Percentiles rank a stretch among this genome's conserved stretches.
Conservation (phyloP, 1,140 invertebrate species). For the Bombyx mandarina region DNA sequence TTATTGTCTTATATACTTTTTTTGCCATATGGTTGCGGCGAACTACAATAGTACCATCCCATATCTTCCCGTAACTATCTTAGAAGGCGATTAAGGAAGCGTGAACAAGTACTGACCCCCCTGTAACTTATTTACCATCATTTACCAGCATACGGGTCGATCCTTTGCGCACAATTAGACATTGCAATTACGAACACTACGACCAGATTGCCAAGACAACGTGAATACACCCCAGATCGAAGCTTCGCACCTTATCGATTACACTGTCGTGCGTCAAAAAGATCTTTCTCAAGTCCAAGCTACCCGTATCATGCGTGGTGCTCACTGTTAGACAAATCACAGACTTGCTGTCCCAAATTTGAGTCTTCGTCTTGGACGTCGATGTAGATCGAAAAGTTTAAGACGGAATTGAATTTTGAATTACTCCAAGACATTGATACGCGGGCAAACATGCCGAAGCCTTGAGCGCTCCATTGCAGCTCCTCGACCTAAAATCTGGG, state of each 20-base stretch:
- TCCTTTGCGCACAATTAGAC: too few relatives aligned
- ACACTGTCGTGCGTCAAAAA: background rate
- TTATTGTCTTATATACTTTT: too few relatives aligned
- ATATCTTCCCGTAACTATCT: too few relatives aligned
- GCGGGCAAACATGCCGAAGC: conserved; percentile 5
- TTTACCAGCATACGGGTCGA: too few relatives aligned
- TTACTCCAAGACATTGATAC: conserved; percentile 7
- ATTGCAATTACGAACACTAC: too few relatives aligned
- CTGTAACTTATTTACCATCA: too few relatives aligned
- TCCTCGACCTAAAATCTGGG: conserved; percentile 8
- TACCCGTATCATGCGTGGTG: conserved; percentile 26
- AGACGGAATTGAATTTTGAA: background rate
- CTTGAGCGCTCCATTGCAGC: conserved; percentile 6
- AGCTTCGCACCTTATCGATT: conserved; percentile 6
- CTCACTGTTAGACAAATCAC: conserved; percentile 22
- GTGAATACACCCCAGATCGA: too few relatives aligned
- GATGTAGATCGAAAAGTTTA: conserved; percentile 9
- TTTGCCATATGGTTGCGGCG: too few relatives aligned
- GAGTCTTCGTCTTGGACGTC: conserved; percentile 11
- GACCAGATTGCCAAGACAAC: too few relatives aligned
- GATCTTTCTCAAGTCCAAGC: conserved; percentile 15
- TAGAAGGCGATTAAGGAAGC: too few relatives aligned
- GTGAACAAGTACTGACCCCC: too few relatives aligned
- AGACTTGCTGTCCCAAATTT: conserved; percentile 15
- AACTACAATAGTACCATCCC: too few relatives aligned